Evolutionary conservation across 1,140 invertebrate genomes (phyloP), one percentile per base, ranked within the genome.

Genomic region (Calosoma granatense): DNA sequence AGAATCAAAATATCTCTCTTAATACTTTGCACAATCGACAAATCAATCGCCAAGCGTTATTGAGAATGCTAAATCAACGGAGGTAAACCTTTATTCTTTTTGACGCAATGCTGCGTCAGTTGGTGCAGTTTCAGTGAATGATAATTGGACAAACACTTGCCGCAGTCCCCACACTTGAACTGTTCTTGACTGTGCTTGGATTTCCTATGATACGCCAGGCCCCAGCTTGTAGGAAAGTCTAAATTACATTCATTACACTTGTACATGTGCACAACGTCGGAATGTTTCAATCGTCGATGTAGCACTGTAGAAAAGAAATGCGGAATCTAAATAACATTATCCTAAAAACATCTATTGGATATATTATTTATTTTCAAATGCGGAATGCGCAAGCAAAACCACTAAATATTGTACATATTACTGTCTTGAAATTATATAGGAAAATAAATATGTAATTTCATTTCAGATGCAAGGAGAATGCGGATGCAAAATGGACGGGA

Each of bases 241-340:
- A 71, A 39, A 1, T 69, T 67, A 53, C 75, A 76, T 21, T 71
- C 65, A 54, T 70, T 74, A 59, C 74, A 76, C 36, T 71, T 70
- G 61, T 72, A 72, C 0, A 68, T 55, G 23, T 66, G 69, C 21
- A 67, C 69, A 6, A 67, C 67, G 21, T 70, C 70, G 0, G 70
- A 65, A 51, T 77, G 75, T 23, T 76, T 76, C 67, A 75, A 71
- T 1, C 72, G 67, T 1, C 72, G 58, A 56, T 77, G 76, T 0
- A 77, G 72, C 61, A 75, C 74, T 2, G 17, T 47, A 9, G 15
- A 47, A 36, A 11, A 47, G 6, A 17, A 11, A 30, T 6, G 26
- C 41, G 41, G 9, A 4, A 11, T 9, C 17, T 36, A 36, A n/a
- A 36, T 9, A 36, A 47, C 14, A 30, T 30, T 47, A 47, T 47